phyloP scores from a whole-genome alignment of 2,797 vertebrate genomes.

The Sylvilagus floridanus region DNA sequence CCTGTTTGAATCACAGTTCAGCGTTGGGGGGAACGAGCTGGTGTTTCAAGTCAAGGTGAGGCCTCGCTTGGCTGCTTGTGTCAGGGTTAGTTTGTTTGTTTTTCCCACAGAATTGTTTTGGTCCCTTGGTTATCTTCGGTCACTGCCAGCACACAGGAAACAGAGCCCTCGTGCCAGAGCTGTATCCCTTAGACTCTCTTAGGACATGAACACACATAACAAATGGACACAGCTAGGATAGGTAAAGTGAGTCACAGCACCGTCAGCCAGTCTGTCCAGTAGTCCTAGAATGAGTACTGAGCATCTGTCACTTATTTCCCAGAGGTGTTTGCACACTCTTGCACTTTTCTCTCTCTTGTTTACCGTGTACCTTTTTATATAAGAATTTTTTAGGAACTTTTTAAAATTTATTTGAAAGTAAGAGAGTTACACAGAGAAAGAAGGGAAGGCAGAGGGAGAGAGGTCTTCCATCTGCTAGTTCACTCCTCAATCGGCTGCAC shows the following conservation, averaged over 20 bases:
- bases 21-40: constrained; percentile 96
- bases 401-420: too few relatives aligned
- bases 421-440: too few relatives aligned
- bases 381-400: too few relatives aligned
- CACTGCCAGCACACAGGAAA: not conserved
- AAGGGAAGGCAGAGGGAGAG: too few relatives aligned
- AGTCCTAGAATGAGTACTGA: not conserved
- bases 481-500: too few relatives aligned
- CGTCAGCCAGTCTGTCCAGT: not conserved
- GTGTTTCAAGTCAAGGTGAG: constrained; percentile 97
- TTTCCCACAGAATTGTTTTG: not conserved
- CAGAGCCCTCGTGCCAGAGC: not conserved
- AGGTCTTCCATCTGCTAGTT: too few relatives aligned
- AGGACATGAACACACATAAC: not conserved
- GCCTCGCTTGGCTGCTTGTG: too few relatives aligned
- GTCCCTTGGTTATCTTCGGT: not conserved
- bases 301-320: not conserved
- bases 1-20: constrained; percentile 97
- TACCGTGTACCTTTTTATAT: not conserved
- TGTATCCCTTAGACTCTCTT: not conserved
- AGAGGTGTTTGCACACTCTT: not conserved
- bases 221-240: not conserved
- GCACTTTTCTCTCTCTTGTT: not conserved
- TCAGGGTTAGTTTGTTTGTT: not conserved
- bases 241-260: not conserved